Evolutionary conservation across 1,140 invertebrate species (phyloP).

Genomic region (Hylaeus anthracinus): DNA sequence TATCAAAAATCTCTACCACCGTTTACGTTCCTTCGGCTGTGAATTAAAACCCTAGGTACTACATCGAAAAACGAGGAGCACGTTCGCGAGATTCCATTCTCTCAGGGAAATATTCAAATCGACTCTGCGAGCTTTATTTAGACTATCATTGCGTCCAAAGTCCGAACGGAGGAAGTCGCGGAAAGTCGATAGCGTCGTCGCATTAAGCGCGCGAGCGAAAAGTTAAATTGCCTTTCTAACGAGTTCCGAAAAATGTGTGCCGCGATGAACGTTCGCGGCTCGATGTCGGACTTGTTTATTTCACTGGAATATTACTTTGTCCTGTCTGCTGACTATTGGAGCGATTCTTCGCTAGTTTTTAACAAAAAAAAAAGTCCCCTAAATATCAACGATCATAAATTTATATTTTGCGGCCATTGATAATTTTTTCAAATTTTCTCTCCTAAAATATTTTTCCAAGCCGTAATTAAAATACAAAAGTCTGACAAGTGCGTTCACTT

Average conservation of each 20-base stretch:
- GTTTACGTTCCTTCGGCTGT: too few relatives aligned
- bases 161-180: conserved; percentile 27
- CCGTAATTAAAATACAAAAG: too few relatives aligned
- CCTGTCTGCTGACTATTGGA: not conserved
- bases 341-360: not conserved
- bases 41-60: too few relatives aligned
- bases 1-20: too few relatives aligned
- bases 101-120: conserved; percentile 9
- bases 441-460: too few relatives aligned
- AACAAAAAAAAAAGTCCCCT: too few relatives aligned
- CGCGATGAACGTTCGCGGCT: not conserved
- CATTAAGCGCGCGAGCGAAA: conserved; percentile 47
- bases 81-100: too few relatives aligned
- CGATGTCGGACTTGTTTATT: not conserved
- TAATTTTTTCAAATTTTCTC: too few relatives aligned
- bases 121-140: conserved; percentile 3
- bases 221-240: conserved; percentile 66
- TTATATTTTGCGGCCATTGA: too few relatives aligned
- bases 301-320: not conserved
- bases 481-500: too few relatives aligned
- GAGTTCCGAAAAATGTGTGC: conserved; percentile 61
- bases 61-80: not conserved
- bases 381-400: too few relatives aligned
- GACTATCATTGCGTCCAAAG: not conserved
- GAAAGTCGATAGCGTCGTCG: conserved; percentile 44